These are phyloP conservation scores for Crotalus horridus DNA, from an alignment of 2,113 vertebrate genomes.

Conservation along the genomic window DNA sequence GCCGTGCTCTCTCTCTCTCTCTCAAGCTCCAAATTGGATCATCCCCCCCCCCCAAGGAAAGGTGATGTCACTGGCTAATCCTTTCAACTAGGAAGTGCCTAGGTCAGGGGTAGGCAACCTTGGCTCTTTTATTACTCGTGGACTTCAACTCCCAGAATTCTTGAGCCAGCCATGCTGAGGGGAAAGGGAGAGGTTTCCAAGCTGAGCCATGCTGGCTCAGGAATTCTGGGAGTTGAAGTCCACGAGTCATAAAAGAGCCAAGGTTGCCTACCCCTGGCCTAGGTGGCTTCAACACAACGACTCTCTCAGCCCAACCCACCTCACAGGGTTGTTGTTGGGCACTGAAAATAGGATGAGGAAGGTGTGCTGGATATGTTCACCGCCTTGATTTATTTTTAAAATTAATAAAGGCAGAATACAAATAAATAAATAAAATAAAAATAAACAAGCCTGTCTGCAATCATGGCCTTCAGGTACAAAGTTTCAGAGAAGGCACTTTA, in stretches of 20 bases:
- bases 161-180: no score
- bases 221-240: no score
- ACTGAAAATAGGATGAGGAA: background rate
- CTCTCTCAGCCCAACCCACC: background rate
- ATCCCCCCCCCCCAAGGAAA: background rate
- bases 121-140: no score
- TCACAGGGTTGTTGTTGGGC: background rate
- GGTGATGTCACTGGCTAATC: background rate
- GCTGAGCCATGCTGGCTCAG: no score
- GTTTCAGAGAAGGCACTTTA: background rate
- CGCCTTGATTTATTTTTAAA: background rate
- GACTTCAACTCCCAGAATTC: no score
- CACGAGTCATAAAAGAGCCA: no score
- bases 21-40: background rate
- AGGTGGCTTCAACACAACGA: background rate
- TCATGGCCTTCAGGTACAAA: background rate
- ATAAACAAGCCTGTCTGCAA: background rate
- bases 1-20: background rate
- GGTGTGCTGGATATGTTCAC: background rate
- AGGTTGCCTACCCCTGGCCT: background rate
- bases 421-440: background rate
- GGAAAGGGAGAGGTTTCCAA: no score
- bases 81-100: background rate
- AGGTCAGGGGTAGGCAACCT: no score
- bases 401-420: background rate